These are phyloP conservation scores for human DNA, from an alignment of 2,113 vertebrate genomes.

Conservation along the genomic window GRCh38 chrX:22487501-22488000, in stretches of 20 bases:
- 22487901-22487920: conserved; percentile 38
- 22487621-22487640: not conserved
- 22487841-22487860: not conserved
- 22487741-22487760: not conserved
- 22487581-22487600: conserved; percentile 12
- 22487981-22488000: not conserved
- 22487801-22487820: not conserved
- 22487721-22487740: not conserved
- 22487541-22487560: not conserved
- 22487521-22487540: not conserved
- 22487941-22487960: not conserved
- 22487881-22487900: not conserved
- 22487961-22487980: not conserved
- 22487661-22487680: not conserved
- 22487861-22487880: not conserved
- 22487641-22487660: not conserved
- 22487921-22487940: not conserved
- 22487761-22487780: not conserved
- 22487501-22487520: not conserved
- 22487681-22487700: conserved; percentile 14
- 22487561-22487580: conserved; percentile 1
- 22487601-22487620: not conserved
- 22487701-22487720: not conserved
- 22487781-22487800: not conserved
- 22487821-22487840: conserved; percentile 14